Evolutionary conservation across 1,140 invertebrate species (phyloP), one percentile per base, ranked within the genome.

Genomic region (Panagrolaimus sp.): DNA sequence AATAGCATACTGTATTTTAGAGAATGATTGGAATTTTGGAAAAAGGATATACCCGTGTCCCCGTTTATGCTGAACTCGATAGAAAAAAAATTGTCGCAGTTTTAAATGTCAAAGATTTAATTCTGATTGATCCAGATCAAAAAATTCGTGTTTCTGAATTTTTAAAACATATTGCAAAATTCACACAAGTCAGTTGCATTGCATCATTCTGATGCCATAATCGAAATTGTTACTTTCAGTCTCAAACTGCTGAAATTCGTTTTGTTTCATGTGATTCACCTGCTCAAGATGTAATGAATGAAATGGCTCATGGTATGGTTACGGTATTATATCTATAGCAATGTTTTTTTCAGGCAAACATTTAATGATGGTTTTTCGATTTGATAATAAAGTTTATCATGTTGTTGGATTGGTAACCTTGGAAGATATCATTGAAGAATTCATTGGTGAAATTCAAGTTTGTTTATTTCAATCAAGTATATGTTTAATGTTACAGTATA

Each of bases 71-170:
- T 77, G 72, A 66, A 43, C 78, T 75, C 44, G 84, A 87, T 32
- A 87, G 90, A 63, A 89, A 89, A 70, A 95, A 96, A 83, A 93
- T 98, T 78, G 88, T 94, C 1, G 90, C 91, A n/a, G 88, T 98
- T 81, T 85, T 98, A 0, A 95, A 96, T 84, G 94, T 95, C 68
- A 98, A 97, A 86, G 95, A 98, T 86, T 87, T 98, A 76, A 93
- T 94, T 5, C 91, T 98, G 80, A 89, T 98, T 67, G 95, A 98
- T 87, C 93, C 94, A 0, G 93, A 96, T 84, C 94, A 98, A 83
- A 68, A 67, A 12, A 94, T 90, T 9, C 91, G 92, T 8, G 84
- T 97, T 44, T 90, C 90, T 81, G 94, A 92, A 0, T 86, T 96
- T 3, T 92, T 91, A 82, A 90, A 93, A 84, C 96, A 94, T 85